Conservation (phyloP, 2,888 invertebrate genomes). For the Kuschelorhynchus macadamiae region DNA sequence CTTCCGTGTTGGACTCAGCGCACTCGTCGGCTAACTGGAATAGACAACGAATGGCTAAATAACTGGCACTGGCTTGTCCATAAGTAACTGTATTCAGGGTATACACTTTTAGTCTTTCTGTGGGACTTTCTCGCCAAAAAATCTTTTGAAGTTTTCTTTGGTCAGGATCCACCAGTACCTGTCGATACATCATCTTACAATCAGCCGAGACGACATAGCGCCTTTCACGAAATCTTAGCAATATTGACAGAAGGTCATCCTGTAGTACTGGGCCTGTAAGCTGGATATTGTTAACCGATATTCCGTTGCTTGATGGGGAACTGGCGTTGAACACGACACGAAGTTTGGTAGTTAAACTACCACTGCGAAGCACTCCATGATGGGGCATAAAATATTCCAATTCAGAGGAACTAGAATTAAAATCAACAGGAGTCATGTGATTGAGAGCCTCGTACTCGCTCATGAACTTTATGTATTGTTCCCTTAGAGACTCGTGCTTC, state of each 20-base stretch:
- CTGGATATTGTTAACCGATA: too few species aligned
- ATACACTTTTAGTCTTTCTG: background rate
- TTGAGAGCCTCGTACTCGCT: conserved; percentile 43
- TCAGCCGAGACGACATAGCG: too few species aligned
- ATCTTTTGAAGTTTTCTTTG: too few species aligned
- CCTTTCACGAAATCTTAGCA: too few species aligned
- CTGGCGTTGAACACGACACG: too few species aligned
- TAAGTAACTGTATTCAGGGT: conserved; percentile 7
- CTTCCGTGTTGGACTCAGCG: conserved; percentile 27
- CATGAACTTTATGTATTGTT: conserved; percentile 46
- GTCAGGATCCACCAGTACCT: too few species aligned
- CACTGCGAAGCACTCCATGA: too few species aligned
- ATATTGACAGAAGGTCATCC: too few species aligned
- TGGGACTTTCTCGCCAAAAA: background rate
- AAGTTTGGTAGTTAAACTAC: too few species aligned
- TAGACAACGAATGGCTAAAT: conserved; percentile 17
- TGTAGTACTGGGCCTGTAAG: too few species aligned
- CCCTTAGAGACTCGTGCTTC: conserved; percentile 44
- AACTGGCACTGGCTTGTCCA: conserved; percentile 7
- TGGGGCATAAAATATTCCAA: background rate
- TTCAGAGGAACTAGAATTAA: background rate
- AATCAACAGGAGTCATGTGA: conserved; percentile 33
- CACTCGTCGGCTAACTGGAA: conserved; percentile 23
- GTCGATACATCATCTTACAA: too few species aligned
- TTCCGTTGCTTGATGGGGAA: too few species aligned